A percentile compares a stretch with the other conserved stretches of the same genome.
Evolutionary conservation across 2,797 vertebrate species (phyloP).

Genomic region (Pogoniulus pusillus): DNA sequence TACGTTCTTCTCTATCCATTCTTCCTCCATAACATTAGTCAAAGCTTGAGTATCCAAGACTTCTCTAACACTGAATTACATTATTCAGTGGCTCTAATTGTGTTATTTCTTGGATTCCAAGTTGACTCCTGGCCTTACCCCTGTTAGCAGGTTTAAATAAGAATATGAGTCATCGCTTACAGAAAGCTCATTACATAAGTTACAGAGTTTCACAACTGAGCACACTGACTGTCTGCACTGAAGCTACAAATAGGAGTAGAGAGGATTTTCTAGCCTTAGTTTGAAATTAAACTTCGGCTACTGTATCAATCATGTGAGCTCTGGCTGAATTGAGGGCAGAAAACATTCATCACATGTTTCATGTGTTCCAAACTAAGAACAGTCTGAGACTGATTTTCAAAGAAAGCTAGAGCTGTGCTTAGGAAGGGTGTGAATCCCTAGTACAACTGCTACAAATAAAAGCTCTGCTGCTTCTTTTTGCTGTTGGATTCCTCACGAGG

Average conservation of each 20-base stretch:
- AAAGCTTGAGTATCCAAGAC: conserved; percentile 10
- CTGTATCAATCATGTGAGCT: conserved; percentile 59
- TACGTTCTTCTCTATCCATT: not conserved
- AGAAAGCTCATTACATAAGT: conserved; percentile 73
- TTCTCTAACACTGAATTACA: conserved; percentile 57
- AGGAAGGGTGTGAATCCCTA: conserved; percentile 51
- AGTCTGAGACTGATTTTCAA: conserved; percentile 60
- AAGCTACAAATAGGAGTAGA: conserved; percentile 70
- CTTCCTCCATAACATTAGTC: conserved; percentile 37
- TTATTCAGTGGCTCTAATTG: conserved; percentile 71
- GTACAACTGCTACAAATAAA: conserved; percentile 59
- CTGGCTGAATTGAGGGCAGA: conserved; percentile 55
- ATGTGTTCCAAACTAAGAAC: conserved; percentile 75
- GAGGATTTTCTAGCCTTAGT: conserved; percentile 69
- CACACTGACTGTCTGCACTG: conserved; percentile 57
- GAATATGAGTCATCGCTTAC: conserved; percentile 77
- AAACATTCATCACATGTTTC: conserved; percentile 69
- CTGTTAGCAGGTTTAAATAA: conserved; percentile 74
- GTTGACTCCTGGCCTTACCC: conserved; percentile 64
- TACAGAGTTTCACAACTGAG: conserved; percentile 51
- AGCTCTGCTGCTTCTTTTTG: conserved; percentile 47
- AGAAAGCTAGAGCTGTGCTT: conserved; percentile 55
- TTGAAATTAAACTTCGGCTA: conserved; percentile 75
- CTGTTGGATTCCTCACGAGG: not conserved
- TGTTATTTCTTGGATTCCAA: conserved; percentile 68